These are phyloP conservation scores for Macquaria ambigua DNA, from an alignment of 2,113 vertebrate genomes.

Conservation along the genomic window DNA sequence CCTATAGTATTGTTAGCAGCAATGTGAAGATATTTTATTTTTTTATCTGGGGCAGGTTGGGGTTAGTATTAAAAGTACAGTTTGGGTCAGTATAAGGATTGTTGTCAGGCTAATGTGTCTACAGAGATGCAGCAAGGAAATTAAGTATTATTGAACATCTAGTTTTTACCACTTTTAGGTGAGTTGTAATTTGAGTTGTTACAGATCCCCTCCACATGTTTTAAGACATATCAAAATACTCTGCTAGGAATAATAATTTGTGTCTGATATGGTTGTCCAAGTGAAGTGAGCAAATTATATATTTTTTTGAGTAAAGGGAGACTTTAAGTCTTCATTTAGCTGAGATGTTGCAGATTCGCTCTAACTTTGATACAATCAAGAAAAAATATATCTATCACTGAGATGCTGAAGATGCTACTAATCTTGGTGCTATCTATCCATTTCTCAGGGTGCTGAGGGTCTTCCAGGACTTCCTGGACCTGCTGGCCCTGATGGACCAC, in stretches of 20 bases:
- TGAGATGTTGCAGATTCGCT: neutral
- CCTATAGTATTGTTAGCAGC: neutral
- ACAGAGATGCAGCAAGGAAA: neutral
- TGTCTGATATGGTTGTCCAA: neutral
- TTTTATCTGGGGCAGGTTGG: neutral
- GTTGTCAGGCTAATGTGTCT: neutral
- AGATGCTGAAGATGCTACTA: neutral
- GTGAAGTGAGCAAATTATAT: neutral
- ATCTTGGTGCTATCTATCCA: conserved; percentile 12
- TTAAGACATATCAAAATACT: neutral
- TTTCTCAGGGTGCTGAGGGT: conserved; percentile 90
- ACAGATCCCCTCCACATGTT: neutral
- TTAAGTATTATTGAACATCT: neutral
- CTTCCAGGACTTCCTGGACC: conserved; percentile 91
- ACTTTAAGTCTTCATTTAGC: neutral
- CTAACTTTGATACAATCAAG: neutral
- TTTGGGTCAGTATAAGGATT: neutral
- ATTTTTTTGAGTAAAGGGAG: neutral
- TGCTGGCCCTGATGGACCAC: conserved; percentile 90
- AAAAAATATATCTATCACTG: neutral
- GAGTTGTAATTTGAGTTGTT: neutral
- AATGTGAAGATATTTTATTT: neutral
- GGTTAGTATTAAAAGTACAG: neutral
- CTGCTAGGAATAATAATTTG: neutral
- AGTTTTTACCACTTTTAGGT: neutral